Evolutionary conservation across 2,797 vertebrate genomes (phyloP).

Genomic region (Sebastolobus altivelis): DNA sequence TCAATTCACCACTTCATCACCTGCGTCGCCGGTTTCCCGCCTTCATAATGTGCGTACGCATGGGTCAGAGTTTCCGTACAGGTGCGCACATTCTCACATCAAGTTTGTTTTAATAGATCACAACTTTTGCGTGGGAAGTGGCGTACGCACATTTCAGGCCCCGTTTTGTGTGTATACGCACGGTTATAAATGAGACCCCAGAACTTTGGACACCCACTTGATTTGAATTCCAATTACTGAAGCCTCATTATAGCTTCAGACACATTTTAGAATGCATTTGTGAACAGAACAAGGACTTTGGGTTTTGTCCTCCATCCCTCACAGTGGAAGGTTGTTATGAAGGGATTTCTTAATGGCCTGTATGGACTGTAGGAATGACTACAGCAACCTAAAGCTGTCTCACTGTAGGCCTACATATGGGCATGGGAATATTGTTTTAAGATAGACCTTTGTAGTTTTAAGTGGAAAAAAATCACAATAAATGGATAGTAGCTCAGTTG

Average conservation of each 20-base stretch:
- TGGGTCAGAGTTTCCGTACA: too few species aligned
- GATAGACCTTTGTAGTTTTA: neutral
- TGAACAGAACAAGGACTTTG: neutral
- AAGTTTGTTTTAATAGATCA: too few species aligned
- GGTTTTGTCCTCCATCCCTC: neutral
- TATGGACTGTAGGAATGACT: neutral
- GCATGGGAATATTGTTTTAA: neutral
- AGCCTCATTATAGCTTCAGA: neutral
- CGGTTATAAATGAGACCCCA: too few species aligned
- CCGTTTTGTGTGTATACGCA: accelerated
- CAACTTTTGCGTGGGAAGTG: too few species aligned
- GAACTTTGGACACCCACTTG: too few species aligned
- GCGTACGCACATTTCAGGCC: too few species aligned
- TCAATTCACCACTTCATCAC: too few species aligned
- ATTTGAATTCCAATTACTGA: neutral
- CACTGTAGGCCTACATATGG: neutral
- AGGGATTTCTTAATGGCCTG: neutral
- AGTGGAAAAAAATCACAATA: neutral
- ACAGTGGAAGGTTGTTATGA: neutral
- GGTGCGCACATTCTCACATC: too few species aligned
- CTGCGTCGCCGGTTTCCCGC: too few species aligned
- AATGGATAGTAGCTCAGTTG: neutral
- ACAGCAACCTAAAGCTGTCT: neutral
- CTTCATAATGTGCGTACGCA: accelerated
- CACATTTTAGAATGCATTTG: too few species aligned